A percentile compares a stretch with the other conserved stretches of the same genome.
Evolutionary conservation across 64 coral and sea anemone species (phyloP).

Genomic region (Dendrophyllia cribrosa): DNA sequence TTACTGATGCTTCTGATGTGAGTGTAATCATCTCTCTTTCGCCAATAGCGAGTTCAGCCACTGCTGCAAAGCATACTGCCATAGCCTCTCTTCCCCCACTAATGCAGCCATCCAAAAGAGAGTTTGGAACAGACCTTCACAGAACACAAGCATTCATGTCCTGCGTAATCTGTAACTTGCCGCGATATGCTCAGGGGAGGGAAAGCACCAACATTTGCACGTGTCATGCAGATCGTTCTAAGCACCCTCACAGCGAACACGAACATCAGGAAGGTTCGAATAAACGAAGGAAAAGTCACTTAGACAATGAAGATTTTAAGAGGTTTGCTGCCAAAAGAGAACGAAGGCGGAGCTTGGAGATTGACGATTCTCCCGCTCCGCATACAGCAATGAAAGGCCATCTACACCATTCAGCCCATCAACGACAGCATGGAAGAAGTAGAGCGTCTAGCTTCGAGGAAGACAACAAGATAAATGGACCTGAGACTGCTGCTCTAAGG

Average conservation of each 20-base stretch:
- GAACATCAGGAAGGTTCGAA: neutral
- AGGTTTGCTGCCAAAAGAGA: constrained; percentile 1
- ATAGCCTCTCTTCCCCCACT: neutral
- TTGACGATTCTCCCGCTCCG: neutral
- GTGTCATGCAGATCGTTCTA: constrained; percentile 34
- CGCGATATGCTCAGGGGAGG: constrained; percentile 45
- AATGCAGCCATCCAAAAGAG: neutral
- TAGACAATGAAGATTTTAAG: constrained; percentile 3
- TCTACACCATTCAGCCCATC: neutral
- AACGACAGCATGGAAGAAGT: neutral
- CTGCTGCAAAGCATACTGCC: neutral
- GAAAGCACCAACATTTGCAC: constrained; percentile 13
- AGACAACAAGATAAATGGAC: neutral
- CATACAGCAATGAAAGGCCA: neutral
- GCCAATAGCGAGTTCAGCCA: neutral
- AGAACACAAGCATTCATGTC: constrained; percentile 73
- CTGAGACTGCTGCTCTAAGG: neutral
- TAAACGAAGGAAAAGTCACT: neutral
- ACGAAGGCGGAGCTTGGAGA: neutral
- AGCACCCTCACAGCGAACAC: constrained; percentile 11
- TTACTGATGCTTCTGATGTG: constrained; percentile 16
- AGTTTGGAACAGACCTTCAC: constrained; percentile 51
- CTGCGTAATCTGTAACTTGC: constrained; percentile 85
- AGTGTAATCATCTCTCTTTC: constrained; percentile 23
- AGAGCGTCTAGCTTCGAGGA: constrained; percentile 39